Evolutionary conservation across 2,797 vertebrate species (phyloP).

Genomic region (Numenius phaeopus): DNA sequence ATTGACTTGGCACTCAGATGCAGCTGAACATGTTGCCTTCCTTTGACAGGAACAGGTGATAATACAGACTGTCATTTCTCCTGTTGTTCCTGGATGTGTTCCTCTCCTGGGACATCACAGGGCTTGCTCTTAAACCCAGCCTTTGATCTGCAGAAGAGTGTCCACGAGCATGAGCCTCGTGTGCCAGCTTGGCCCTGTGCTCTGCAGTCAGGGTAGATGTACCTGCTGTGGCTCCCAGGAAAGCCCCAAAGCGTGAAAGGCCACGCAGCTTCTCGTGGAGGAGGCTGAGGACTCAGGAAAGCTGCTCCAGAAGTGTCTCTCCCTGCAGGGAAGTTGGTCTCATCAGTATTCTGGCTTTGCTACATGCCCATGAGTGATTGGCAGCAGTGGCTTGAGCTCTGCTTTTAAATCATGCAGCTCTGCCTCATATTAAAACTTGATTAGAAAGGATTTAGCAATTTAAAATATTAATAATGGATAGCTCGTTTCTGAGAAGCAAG

Average conservation of each 20-base stretch:
- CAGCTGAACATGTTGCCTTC: neutral
- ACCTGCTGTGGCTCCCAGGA: neutral
- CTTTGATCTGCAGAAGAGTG: neutral
- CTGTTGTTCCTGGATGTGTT: neutral
- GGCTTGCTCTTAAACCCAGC: neutral
- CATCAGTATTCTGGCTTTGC: constrained; percentile 42
- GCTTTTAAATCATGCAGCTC: constrained; percentile 33
- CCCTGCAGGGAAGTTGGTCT: neutral
- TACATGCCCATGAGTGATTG: neutral
- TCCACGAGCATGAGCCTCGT: neutral
- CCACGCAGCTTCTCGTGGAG: neutral
- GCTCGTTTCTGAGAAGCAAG: neutral
- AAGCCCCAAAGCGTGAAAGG: neutral
- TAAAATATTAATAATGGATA: constrained; percentile 55
- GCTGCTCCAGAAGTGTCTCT: neutral
- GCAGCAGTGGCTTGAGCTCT: constrained; percentile 15
- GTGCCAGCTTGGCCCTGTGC: neutral
- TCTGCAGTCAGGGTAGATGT: neutral
- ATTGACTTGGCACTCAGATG: neutral
- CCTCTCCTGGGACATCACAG: neutral
- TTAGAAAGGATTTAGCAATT: constrained; percentile 48
- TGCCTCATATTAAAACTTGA: constrained; percentile 11
- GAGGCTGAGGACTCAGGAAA: neutral
- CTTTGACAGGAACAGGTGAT: neutral
- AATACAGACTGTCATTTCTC: neutral